phyloP scores from a whole-genome alignment of 2,113 vertebrate species.

The Taxidea taxus region DNA sequence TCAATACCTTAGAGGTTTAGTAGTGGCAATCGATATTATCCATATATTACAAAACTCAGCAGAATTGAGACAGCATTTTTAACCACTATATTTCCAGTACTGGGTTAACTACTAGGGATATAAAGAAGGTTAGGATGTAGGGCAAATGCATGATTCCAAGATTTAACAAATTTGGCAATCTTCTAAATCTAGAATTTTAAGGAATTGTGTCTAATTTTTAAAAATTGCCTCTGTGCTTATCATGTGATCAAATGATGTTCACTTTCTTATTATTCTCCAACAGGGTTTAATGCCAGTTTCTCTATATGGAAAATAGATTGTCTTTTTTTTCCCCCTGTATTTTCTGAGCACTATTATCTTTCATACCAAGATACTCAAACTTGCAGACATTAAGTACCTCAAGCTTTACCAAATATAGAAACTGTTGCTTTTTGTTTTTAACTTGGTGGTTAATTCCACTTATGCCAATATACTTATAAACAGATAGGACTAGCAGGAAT shows the following conservation, averaged over 20 bases:
- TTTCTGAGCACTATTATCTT: neutral
- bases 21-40: neutral
- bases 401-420: neutral
- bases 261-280: neutral
- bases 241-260: neutral
- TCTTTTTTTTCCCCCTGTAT: neutral
- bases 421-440: neutral
- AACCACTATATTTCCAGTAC: neutral
- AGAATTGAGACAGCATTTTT: neutral
- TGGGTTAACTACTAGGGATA: neutral
- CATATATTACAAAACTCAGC: neutral
- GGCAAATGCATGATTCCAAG: neutral
- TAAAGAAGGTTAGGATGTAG: neutral
- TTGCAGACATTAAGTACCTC: neutral
- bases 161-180: neutral
- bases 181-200: neutral
- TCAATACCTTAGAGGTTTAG: neutral
- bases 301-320: neutral
- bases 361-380: neutral
- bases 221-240: neutral
- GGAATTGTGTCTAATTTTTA: neutral
- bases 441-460: neutral
- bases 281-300: neutral
- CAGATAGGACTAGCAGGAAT: neutral
- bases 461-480: neutral